Base-by-base conservation (phyloP, 2,888 invertebrate species). In the Nomada goodeniana region DNA sequence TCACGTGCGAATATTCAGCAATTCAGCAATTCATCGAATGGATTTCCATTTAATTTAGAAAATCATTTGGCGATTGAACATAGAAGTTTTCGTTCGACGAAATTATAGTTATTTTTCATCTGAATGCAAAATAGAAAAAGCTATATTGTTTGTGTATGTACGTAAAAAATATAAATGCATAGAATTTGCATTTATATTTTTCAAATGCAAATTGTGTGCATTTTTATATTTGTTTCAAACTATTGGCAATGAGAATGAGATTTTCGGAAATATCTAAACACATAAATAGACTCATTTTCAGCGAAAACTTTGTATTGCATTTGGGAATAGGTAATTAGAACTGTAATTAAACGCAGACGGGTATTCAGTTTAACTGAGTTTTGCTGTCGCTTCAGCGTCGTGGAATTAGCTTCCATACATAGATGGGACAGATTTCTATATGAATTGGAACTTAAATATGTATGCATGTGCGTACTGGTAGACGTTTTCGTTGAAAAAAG, bases 1-100 rank as follows among this genome's bases (percentile, higher is more conserved):
- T 61, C 23, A 11, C n/a, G n/a, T 20, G 36, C 61, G 52, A 71
- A 71, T 71, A 71, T 71, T 71, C 71, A 71, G 18, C 36, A 55
- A 55, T 23, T 23, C 23, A 23, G 23, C 23, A 23, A 1, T 23
- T 23, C 23, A 23, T 20, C 29, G 36, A 55, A 18, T 42, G 52
- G 18, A 20, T 52, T 52, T 23, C 61, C 20, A 23, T 68, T 68
- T 68, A 55, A 44, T 42, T 61, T 18, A 11, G 23, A 18, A 50
- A 61, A 61, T 71, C 20, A 20, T 50, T 52, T 61, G n/a, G 7
- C 42, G 20, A 47, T 36, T 23, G 50, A 52, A 60, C 36, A 18
- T 9, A 26, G n/a, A 57, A 9, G 18, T n/a, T 36, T 18, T 23
- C 10, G 0, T 42, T 2, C 13, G 44, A 57, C 20, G 36, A 20